These are phyloP conservation scores for Scaptomyza pallida DNA, from an alignment of 1,140 invertebrate species.

Conservation along the genomic window DNA sequence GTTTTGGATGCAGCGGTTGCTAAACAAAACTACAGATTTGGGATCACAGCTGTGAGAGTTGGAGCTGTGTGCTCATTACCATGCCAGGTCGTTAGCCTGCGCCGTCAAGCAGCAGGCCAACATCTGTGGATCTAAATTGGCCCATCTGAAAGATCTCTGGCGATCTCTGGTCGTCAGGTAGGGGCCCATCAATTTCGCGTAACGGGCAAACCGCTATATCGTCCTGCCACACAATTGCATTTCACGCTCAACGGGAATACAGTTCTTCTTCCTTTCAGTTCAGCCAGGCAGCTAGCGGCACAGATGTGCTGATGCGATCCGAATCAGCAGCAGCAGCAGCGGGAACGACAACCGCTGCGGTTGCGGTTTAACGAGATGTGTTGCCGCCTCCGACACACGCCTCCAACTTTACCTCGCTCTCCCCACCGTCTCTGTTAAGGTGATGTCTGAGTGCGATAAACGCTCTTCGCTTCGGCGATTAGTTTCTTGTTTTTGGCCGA, in stretches of 20 bases:
- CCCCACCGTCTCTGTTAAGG: conserved; percentile 9
- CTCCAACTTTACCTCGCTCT: conserved; percentile 2
- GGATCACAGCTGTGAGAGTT: conserved; percentile 56
- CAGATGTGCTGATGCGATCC: conserved; percentile 77
- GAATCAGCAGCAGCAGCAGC: conserved; percentile 46
- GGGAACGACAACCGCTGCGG: conserved; percentile 46
- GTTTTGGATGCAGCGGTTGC: conserved; percentile 22
- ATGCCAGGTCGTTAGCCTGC: conserved; percentile 24
- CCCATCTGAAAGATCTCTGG: conserved; percentile 25
- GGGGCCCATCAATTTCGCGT: conserved; percentile 70
- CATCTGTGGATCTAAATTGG: conserved; percentile 76
- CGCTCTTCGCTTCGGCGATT: conserved; percentile 59
- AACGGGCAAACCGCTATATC: conserved; percentile 66
- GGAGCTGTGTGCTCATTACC: conserved; percentile 23
- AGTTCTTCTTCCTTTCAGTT: neutral
- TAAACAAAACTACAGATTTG: too few species aligned
- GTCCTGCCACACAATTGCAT: conserved; percentile 61
- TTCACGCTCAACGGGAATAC: conserved; percentile 71
- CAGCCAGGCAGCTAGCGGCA: conserved; percentile 39
- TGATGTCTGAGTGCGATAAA: conserved; percentile 69
- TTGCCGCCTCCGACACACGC: conserved; percentile 63
- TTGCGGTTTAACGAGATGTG: conserved; percentile 83
- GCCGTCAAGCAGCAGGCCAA: conserved; percentile 65
- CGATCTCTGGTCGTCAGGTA: conserved; percentile 37
- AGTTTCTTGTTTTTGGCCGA: conserved; percentile 53